These are phyloP conservation scores for Cataglyphis livida DNA, from an alignment of 2,888 invertebrate genomes.

Conservation along the genomic window DNA sequence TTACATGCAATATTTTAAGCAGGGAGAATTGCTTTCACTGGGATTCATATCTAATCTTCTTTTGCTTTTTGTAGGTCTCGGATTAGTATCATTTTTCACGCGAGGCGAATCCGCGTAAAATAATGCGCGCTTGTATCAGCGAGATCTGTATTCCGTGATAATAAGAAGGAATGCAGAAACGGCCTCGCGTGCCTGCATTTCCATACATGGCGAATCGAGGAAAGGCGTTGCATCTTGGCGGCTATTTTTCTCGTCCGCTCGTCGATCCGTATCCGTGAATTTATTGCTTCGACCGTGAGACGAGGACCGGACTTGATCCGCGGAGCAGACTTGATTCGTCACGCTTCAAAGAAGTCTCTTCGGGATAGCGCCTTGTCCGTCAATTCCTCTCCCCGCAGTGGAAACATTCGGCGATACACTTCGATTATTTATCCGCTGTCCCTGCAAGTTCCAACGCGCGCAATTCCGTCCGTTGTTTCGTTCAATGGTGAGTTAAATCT, in stretches of 20 bases:
- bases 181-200: constrained; percentile 41
- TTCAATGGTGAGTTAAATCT: constrained; percentile 29
- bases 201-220: constrained; percentile 70
- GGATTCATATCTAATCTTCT: not conserved
- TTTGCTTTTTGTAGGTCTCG: constrained; percentile 1
- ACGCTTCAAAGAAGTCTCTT: constrained; percentile 66
- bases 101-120: not conserved
- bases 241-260: constrained; percentile 67
- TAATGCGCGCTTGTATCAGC: not conserved
- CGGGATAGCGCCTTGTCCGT: constrained; percentile 73
- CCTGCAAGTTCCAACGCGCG: constrained; percentile 48
- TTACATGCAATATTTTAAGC: too few relatives aligned
- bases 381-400: constrained; percentile 69
- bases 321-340: constrained; percentile 52
- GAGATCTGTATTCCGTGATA: not conserved
- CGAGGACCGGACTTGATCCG: constrained; percentile 32
- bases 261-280: constrained; percentile 68
- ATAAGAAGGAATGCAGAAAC: not conserved
- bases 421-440: constrained; percentile 64
- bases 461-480: constrained; percentile 22
- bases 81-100: not conserved
- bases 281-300: constrained; percentile 70
- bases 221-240: constrained; percentile 58
- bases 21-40: too few relatives aligned
- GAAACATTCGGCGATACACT: constrained; percentile 67